Percentiles rank a stretch among this genome's conserved stretches.
phyloP scores from a whole-genome alignment of 2,888 invertebrate genomes.

The Lochmaea crataegi region DNA sequence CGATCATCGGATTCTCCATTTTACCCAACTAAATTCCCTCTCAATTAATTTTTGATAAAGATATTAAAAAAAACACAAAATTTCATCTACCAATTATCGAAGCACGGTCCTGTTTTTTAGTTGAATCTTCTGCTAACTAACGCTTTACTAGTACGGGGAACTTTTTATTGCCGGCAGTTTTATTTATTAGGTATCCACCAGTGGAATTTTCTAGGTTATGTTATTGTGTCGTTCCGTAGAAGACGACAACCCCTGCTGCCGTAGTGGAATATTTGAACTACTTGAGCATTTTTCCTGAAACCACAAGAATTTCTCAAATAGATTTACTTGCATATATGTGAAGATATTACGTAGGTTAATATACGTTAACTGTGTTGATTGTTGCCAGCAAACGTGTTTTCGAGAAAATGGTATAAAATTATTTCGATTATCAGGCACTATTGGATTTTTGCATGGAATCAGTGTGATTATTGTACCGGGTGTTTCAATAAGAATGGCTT shows the following conservation, averaged over 20 bases:
- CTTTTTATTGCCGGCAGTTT: slow-evolving; percentile 41
- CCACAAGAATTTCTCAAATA: not conserved
- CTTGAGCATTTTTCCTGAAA: slow-evolving; percentile 20
- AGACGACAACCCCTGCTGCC: slow-evolving; percentile 37
- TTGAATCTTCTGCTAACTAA: slow-evolving; percentile 40
- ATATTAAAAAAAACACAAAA: too few species aligned
- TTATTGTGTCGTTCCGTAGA: slow-evolving; percentile 37
- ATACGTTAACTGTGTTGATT: too few species aligned
- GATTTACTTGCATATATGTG: not conserved
- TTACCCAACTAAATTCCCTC: too few species aligned
- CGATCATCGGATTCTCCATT: too few species aligned
- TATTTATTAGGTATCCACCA: slow-evolving; percentile 44
- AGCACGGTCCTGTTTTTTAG: slow-evolving; percentile 23
- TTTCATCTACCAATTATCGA: not conserved
- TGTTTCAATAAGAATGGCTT: too few species aligned
- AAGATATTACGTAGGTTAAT: too few species aligned
- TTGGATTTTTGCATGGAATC: too few species aligned
- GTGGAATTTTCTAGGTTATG: slow-evolving; percentile 43
- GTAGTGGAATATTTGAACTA: slow-evolving; percentile 20
- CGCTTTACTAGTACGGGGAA: slow-evolving; percentile 45
- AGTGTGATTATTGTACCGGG: too few species aligned
- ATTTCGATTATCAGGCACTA: too few species aligned
- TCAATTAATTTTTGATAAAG: too few species aligned
- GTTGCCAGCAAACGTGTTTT: too few species aligned
- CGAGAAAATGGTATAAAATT: too few species aligned